These are phyloP conservation scores for Acrocephalus kingi DNA, from an alignment of 2,113 vertebrate species.

Conservation along the genomic window DNA sequence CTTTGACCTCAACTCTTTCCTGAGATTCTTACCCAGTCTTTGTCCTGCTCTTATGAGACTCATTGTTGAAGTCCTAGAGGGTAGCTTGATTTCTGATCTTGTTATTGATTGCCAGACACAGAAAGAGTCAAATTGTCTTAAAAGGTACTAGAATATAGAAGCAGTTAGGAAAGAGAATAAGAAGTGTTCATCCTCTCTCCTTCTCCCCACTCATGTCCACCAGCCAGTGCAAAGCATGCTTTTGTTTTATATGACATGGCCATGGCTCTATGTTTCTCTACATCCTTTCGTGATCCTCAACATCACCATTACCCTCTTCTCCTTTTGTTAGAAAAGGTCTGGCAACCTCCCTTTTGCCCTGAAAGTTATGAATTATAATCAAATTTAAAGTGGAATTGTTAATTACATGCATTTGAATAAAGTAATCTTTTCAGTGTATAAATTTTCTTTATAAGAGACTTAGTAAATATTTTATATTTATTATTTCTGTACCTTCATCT, in stretches of 20 bases:
- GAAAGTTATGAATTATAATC: not conserved
- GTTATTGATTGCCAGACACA: not conserved
- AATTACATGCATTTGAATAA: conserved; percentile 12
- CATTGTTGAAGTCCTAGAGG: not conserved
- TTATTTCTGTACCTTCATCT: not conserved
- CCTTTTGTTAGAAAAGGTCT: not conserved
- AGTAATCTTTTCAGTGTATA: not conserved
- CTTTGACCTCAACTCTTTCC: not conserved
- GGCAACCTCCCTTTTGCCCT: not conserved
- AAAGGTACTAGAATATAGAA: not conserved
- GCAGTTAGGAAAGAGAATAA: not conserved
- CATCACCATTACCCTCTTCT: not conserved
- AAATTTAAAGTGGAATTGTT: not conserved
- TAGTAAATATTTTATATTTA: conserved; percentile 29
- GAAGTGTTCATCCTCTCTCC: not conserved
- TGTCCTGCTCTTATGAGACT: not conserved
- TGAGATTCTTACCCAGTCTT: not conserved
- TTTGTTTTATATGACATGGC: not conserved
- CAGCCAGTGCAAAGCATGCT: not conserved
- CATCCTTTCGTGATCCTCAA: not conserved
- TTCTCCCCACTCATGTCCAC: not conserved
- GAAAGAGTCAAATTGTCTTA: not conserved
- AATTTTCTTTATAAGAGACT: not conserved
- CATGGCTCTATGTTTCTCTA: not conserved
- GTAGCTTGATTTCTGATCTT: not conserved